Percentiles rank a stretch among this genome's conserved stretches.
Evolutionary conservation across 2,888 invertebrate genomes (phyloP).

Genomic region (Cantharis flavilabris): DNA sequence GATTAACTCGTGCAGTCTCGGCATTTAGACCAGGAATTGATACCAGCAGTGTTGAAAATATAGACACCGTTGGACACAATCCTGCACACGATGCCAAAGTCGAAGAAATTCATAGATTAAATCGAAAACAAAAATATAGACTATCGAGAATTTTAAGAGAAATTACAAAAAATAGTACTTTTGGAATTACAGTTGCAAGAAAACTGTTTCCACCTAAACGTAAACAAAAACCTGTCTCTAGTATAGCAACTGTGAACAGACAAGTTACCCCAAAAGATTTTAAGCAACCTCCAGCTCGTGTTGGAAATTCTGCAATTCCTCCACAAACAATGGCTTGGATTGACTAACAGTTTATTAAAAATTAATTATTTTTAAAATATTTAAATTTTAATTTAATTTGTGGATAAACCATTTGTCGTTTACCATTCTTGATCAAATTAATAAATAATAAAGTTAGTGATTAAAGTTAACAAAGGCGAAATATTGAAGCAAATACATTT

Average conservation of each 20-base stretch:
- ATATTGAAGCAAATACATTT: background rate
- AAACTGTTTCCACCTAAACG: constrained; percentile 44
- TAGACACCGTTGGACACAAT: constrained; percentile 66
- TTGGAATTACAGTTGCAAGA: constrained; percentile 48
- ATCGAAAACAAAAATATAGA: constrained; percentile 42
- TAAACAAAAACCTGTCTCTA: constrained; percentile 28
- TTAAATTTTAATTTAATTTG: too few species aligned
- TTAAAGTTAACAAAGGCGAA: background rate
- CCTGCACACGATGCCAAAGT: constrained; percentile 66
- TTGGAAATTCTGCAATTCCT: background rate
- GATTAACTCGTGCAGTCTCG: constrained; percentile 75
- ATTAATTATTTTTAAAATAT: constrained; percentile 3
- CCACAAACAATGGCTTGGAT: constrained; percentile 32
- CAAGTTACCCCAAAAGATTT: background rate
- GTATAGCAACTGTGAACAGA: constrained; percentile 17
- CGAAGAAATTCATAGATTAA: constrained; percentile 53
- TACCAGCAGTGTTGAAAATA: constrained; percentile 45
- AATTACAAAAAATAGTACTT: constrained; percentile 49
- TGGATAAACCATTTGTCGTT: too few species aligned
- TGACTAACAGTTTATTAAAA: constrained; percentile 25
- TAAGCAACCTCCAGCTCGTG: background rate
- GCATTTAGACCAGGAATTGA: constrained; percentile 68
- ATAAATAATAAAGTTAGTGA: background rate
- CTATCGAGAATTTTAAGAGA: constrained; percentile 48
- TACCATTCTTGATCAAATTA: background rate